Conservation (phyloP, 2,888 invertebrate genomes). For the Chrysotoxum bicinctum region DNA sequence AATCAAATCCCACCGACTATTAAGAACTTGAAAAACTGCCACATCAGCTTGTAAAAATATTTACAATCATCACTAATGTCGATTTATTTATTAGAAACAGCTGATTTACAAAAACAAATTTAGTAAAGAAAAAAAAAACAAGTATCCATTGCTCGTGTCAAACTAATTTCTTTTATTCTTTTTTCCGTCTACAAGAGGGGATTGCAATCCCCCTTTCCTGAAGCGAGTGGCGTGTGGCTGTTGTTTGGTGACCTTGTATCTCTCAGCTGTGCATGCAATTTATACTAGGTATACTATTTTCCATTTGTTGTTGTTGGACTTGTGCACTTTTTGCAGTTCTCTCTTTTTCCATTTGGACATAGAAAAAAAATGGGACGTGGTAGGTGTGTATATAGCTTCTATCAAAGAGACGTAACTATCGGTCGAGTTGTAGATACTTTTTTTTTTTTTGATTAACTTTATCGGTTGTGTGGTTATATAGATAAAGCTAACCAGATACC, state of each 20-base stretch:
- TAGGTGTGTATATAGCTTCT: conserved; percentile 2
- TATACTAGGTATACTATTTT: conserved; percentile 2
- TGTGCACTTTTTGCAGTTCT: neutral
- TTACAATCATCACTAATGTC: conserved; percentile 15
- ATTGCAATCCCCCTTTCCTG: neutral
- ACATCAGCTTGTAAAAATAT: conserved; percentile 13
- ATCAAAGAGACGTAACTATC: conserved; percentile 30
- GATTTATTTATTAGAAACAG: conserved; percentile 40
- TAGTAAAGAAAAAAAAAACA: neutral
- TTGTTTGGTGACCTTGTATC: conserved; percentile 45
- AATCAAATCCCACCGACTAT: conserved; percentile 27
- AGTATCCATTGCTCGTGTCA: conserved; percentile 12
- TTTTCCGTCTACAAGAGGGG: neutral
- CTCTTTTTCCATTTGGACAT: conserved; percentile 6
- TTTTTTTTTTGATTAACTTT: conserved; percentile 19
- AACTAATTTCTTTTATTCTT: conserved; percentile 12
- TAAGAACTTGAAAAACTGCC: conserved; percentile 33
- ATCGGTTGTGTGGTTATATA: conserved; percentile 2
- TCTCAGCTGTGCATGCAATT: conserved; percentile 54
- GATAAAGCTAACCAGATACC: neutral
- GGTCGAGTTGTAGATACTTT: conserved; percentile 6
- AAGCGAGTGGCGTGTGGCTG: conserved; percentile 10
- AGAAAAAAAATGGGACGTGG: neutral
- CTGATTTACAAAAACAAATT: conserved; percentile 30
- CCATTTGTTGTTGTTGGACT: neutral